phyloP scores from a whole-genome alignment of 1,140 invertebrate genomes.

The Brachionus sp. region DNA sequence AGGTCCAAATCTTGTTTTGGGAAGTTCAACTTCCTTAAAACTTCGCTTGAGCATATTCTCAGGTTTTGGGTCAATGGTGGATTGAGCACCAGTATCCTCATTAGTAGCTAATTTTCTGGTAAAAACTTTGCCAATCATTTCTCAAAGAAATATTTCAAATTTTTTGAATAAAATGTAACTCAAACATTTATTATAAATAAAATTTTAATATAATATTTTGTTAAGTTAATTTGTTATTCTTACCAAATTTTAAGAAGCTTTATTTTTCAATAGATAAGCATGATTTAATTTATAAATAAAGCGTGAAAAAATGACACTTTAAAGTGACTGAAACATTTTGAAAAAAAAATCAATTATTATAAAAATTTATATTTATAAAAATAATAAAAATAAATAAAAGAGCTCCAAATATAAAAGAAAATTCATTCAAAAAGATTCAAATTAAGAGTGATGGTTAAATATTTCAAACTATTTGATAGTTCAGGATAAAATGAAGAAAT shows the following conservation, averaged over 20 bases:
- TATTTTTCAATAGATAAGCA: too few species aligned
- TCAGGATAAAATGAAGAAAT: too few species aligned
- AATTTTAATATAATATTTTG: neutral
- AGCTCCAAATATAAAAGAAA: too few species aligned
- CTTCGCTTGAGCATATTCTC: slow-evolving; percentile 17
- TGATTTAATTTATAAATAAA: too few species aligned
- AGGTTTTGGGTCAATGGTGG: neutral
- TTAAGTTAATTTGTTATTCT: neutral
- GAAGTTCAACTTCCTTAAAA: neutral
- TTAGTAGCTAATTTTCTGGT: neutral
- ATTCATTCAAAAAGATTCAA: too few species aligned
- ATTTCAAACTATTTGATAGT: too few species aligned
- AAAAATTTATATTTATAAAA: too few species aligned
- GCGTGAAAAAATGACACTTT: too few species aligned
- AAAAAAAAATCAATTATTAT: too few species aligned
- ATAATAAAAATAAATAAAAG: too few species aligned
- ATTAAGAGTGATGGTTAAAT: too few species aligned
- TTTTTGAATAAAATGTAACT: neutral
- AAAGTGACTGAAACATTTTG: too few species aligned
- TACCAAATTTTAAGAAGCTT: neutral
- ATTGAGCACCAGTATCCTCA: neutral
- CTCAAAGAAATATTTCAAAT: neutral
- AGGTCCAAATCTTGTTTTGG: slow-evolving; percentile 26
- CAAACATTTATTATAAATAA: neutral
- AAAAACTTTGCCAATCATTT: neutral